Percentiles rank a stretch among this genome's conserved stretches.
Evolutionary conservation across 2,113 vertebrate species (phyloP).

Genomic region (Leptobrachium ailaonicum): DNA sequence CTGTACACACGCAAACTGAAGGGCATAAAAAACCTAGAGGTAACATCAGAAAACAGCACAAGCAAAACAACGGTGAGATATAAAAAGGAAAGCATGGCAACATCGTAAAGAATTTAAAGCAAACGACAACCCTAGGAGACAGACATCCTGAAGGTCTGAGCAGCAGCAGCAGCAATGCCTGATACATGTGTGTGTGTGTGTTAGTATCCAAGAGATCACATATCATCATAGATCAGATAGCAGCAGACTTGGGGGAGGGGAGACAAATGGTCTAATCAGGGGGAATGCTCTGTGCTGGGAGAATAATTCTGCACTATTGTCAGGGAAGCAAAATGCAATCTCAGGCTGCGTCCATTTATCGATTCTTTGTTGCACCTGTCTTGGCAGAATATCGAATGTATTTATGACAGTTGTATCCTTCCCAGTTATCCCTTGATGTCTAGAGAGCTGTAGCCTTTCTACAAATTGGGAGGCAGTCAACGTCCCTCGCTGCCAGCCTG

Average conservation of each 20-base stretch:
- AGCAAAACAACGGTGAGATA: conserved; percentile 61
- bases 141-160: conserved; percentile 57
- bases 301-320: conserved; percentile 32
- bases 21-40: conserved; percentile 74
- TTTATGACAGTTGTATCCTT: not conserved
- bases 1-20: conserved; percentile 81
- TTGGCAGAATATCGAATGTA: not conserved
- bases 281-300: conserved; percentile 60
- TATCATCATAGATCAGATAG: conserved; percentile 76
- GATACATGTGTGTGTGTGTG: conserved; percentile 55
- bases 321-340: not conserved
- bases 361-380: not conserved
- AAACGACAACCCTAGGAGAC: conserved; percentile 62
- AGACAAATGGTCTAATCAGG: conserved; percentile 51
- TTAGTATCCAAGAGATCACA: conserved; percentile 75
- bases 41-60: conserved; percentile 58
- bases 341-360: not conserved
- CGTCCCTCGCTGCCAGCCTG: not conserved
- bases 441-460: not conserved
- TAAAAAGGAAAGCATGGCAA: conserved; percentile 63
- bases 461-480: too few relatives aligned
- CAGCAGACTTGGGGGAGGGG: conserved; percentile 61
- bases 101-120: conserved; percentile 68
- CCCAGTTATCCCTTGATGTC: not conserved
- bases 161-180: conserved; percentile 46